A percentile compares a stretch with the other conserved stretches of the same genome.
These are phyloP conservation scores for Petaurus breviceps DNA, from an alignment of 2,113 vertebrate genomes.

Conservation along the genomic window DNA sequence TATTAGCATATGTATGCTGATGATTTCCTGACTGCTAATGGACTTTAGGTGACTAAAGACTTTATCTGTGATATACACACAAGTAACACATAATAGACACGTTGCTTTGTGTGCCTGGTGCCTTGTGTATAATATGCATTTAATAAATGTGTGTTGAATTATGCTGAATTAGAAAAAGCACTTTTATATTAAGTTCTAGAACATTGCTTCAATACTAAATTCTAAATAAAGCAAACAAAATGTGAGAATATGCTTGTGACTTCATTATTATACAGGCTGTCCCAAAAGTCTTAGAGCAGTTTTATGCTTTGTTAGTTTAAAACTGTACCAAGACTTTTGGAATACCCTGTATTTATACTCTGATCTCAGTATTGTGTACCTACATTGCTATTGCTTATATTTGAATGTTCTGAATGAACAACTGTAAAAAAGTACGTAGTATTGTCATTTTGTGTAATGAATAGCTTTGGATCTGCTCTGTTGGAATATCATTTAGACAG, in stretches of 20 bases:
- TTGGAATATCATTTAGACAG: constrained; percentile 78
- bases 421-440: constrained; percentile 54
- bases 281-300: not conserved
- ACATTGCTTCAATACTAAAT: not conserved
- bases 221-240: not conserved
- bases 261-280: not conserved
- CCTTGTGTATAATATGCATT: not conserved
- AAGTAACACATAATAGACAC: not conserved
- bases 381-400: not conserved
- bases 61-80: not conserved
- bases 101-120: not conserved
- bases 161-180: not conserved
- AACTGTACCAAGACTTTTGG: not conserved
- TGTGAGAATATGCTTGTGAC: accelerated
- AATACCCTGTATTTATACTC: not conserved
- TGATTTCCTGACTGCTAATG: not conserved
- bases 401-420: constrained; percentile 40
- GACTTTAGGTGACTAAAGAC: not conserved
- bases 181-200: not conserved
- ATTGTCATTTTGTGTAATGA: constrained; percentile 68
- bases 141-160: not conserved
- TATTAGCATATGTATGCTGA: not conserved
- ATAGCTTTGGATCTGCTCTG: constrained; percentile 77
- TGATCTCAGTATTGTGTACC: not conserved
- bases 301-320: not conserved